Percentiles rank a stretch among this genome's conserved stretches.
Evolutionary conservation across 2,888 invertebrate species (phyloP).

Genomic region (Ormyrus rosae): DNA sequence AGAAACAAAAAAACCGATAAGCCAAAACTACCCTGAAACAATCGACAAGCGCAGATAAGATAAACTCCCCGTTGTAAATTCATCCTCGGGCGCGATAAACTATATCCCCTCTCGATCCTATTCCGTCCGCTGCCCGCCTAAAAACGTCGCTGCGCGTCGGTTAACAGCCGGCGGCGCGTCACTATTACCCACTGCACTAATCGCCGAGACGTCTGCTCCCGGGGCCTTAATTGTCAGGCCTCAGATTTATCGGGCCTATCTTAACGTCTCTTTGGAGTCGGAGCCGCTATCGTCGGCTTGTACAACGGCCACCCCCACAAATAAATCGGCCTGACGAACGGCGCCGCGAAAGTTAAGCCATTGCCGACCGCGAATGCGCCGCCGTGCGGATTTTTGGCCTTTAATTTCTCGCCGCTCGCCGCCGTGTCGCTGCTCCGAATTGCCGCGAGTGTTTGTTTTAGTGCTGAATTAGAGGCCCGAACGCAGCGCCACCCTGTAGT

Average conservation of each 20-base stretch:
- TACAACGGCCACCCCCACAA: background rate
- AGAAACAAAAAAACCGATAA: too few relatives aligned
- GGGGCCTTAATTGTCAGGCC: slow-evolving; percentile 17
- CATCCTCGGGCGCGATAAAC: too few relatives aligned
- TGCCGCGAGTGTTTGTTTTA: too few relatives aligned
- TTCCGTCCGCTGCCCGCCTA: background rate
- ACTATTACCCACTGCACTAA: slow-evolving; percentile 2
- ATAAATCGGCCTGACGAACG: slow-evolving; percentile 46
- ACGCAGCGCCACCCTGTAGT: too few relatives aligned
- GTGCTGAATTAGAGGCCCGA: too few relatives aligned
- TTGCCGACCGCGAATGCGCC: slow-evolving; percentile 1
- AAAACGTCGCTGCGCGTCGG: background rate
- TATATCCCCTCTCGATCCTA: too few relatives aligned
- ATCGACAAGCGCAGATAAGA: too few relatives aligned
- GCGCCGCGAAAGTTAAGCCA: slow-evolving; percentile 38
- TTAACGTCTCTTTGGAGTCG: slow-evolving; percentile 14
- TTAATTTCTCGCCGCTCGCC: too few relatives aligned
- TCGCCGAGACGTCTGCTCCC: slow-evolving; percentile 10
- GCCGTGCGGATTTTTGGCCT: too few relatives aligned
- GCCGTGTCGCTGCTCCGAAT: too few relatives aligned
- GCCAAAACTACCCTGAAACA: too few relatives aligned
- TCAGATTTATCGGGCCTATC: slow-evolving; percentile 41
- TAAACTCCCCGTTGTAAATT: too few relatives aligned
- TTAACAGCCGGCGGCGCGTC: slow-evolving; percentile 1
- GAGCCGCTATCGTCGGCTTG: background rate